These are phyloP conservation scores for Mystacornis crossleyi DNA, from an alignment of 2,113 vertebrate species.

Conservation along the genomic window DNA sequence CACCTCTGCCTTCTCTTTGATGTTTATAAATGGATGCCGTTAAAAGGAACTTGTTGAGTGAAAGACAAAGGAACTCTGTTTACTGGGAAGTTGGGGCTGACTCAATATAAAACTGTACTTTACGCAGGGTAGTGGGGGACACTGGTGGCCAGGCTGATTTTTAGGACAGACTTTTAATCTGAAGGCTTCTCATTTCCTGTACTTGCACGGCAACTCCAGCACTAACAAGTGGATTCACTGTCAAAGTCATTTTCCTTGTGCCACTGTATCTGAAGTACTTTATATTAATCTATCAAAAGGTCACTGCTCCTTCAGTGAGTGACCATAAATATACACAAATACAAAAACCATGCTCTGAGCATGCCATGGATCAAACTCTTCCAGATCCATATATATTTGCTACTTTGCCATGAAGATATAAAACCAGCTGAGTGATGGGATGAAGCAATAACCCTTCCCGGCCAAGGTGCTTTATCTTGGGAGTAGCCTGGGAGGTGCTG, in stretches of 20 bases:
- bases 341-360: not conserved
- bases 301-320: not conserved
- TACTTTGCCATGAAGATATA: not conserved
- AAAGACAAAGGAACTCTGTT: not conserved
- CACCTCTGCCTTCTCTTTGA: constrained; percentile 57
- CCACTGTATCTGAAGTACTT: not conserved
- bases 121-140: not conserved
- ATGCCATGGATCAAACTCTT: not conserved
- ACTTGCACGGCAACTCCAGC: not conserved
- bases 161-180: not conserved
- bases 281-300: constrained; percentile 7
- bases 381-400: not conserved
- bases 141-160: not conserved
- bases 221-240: constrained; percentile 1
- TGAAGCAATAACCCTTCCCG: not conserved
- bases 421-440: not conserved
- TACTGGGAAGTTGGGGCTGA: not conserved
- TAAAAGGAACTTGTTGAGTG: constrained; percentile 22
- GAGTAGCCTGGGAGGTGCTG: not conserved
- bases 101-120: not conserved
- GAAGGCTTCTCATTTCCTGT: not conserved
- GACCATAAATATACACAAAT: constrained; percentile 10
- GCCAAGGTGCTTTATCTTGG: not conserved
- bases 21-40: constrained; percentile 39
- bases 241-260: not conserved